Evolutionary conservation across 2,888 invertebrate species (phyloP).

Genomic region (Drepanosiphum platanoidis): DNA sequence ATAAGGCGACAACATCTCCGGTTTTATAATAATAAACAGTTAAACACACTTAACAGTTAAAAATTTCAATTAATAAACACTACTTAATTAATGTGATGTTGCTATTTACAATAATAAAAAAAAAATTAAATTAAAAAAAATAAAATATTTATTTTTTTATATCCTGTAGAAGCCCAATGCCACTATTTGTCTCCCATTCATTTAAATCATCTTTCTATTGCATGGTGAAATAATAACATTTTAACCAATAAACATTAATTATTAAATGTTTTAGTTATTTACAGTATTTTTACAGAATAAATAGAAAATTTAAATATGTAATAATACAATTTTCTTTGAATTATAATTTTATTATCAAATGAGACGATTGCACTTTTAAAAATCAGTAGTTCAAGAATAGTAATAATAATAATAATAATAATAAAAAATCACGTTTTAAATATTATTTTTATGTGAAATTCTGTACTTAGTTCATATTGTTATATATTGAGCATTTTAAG

Average conservation of each 20-base stretch:
- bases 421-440: not conserved
- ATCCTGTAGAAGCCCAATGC: conserved; percentile 52
- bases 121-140: conserved; percentile 21
- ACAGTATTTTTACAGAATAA: conserved; percentile 23
- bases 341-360: conserved; percentile 8
- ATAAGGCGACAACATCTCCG: conserved; percentile 32
- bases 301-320: conserved; percentile 40
- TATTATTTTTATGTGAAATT: not conserved
- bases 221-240: not conserved
- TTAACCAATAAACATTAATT: not conserved
- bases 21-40: conserved; percentile 55
- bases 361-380: conserved; percentile 32
- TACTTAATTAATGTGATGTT: conserved; percentile 62
- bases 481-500: conserved; percentile 39
- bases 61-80: conserved; percentile 56
- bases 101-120: conserved; percentile 59
- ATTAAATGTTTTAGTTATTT: conserved; percentile 23
- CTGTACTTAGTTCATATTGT: not conserved
- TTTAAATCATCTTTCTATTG: conserved; percentile 14
- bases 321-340: conserved; percentile 32
- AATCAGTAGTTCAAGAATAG: conserved; percentile 8
- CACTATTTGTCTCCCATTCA: conserved; percentile 56
- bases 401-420: no score
- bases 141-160: conserved; percentile 41
- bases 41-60: conserved; percentile 61